Evolutionary conservation across 92 coral and sea anemone species (phyloP), one percentile per base, ranked within the genome.

Genomic region (Virgularia gustaviana): DNA sequence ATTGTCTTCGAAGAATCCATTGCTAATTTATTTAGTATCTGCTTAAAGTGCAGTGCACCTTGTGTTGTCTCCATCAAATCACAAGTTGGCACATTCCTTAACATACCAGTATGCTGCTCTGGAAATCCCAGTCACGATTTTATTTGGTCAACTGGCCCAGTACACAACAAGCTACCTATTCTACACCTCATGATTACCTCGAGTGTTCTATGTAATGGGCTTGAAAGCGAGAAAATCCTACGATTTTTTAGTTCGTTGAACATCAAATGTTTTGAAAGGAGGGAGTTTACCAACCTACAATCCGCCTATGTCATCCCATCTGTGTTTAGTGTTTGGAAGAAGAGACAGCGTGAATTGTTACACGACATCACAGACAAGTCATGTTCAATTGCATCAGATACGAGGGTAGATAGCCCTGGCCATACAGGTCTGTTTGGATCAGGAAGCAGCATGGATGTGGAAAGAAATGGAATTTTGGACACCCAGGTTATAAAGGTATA

Each of bases 351-450:
- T 43, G 56, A 3, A 23, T 55, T 55, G 15, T 4, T 55, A 12
- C 30, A n/a, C 15, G 81, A 76, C 44, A 61, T 76, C 36, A 22
- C 52, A 41, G 75, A 49, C 41, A 76, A 64, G 34, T 15, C 57
- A 25, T 16, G 44, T 20, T 31, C 13, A 6, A 49, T 76, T 29
- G 81, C 81, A 35, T 76, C 81, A 9, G 75, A 76, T 32, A 63
- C 63, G 81, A 39, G 81, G 18, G 75, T 76, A 59, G 75, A 76
- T 53, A 76, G 81, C 36, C 81, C 78, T 20, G 81, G 81, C 36
- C 81, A 76, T 38, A 24, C 73, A 13, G 75, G 81, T 34, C 56
- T 63, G 16, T 27, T 76, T 55, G 62, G 62, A 3, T 20, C 62
- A 15, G 62, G 62, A 55, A 55, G 36, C 16, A 52, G 65, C 42